A percentile compares a stretch with the other conserved stretches of the same genome.
phyloP scores from a whole-genome alignment of 2,113 vertebrate genomes.

The Eleginops maclovinus region DNA sequence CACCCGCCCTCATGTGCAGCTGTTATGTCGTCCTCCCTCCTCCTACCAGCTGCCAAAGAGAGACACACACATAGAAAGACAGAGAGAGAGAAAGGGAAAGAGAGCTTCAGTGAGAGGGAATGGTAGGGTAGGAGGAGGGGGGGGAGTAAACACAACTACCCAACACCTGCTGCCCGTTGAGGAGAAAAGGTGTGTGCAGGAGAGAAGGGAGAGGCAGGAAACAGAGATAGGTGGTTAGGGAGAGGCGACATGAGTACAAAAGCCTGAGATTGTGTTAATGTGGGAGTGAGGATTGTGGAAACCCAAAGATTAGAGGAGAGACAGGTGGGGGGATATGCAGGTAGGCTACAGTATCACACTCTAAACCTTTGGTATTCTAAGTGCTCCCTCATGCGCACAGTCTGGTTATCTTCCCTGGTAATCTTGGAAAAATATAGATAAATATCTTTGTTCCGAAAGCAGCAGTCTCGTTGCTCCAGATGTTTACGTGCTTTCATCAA shows the following conservation, averaged over 20 bases:
- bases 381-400: conserved; percentile 60
- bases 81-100: conserved; percentile 50
- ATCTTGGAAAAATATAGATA: conserved; percentile 68
- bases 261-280: conserved; percentile 70
- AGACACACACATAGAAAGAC: conserved; percentile 35
- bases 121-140: conserved; percentile 21
- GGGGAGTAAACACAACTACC: conserved; percentile 82
- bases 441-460: conserved; percentile 57
- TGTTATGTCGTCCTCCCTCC: conserved; percentile 84
- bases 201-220: conserved; percentile 42
- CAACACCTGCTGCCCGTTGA: conserved; percentile 86
- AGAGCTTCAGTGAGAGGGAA: conserved; percentile 59
- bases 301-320: conserved; percentile 65
- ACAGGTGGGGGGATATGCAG: conserved; percentile 71
- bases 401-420: conserved; percentile 54
- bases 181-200: conserved; percentile 82
- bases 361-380: conserved; percentile 49
- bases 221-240: conserved; percentile 59
- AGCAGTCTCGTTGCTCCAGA: conserved; percentile 68
- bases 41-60: conserved; percentile 87
- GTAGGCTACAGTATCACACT: conserved; percentile 66
- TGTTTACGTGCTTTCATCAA: conserved; percentile 76
- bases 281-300: conserved; percentile 68
- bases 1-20: conserved; percentile 85
- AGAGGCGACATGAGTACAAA: conserved; percentile 67